These are phyloP conservation scores for Stratiomys singularior DNA, from an alignment of 2,888 invertebrate genomes.

Conservation along the genomic window DNA sequence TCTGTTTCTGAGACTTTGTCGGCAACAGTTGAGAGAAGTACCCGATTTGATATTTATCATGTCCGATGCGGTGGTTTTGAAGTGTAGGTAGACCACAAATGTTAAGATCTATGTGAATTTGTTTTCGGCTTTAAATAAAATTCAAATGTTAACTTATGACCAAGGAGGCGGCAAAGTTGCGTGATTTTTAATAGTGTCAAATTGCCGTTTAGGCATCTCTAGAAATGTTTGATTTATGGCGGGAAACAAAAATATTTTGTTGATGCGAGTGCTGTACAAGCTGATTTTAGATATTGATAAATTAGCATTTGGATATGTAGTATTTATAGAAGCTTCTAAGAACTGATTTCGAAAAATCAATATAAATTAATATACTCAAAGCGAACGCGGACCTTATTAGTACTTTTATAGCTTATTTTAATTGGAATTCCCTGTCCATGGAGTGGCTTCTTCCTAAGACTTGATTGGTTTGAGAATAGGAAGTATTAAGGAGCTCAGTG, in stretches of 20 bases:
- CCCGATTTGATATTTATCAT: constrained; percentile 26
- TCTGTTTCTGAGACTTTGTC: background rate
- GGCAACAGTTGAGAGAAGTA: background rate
- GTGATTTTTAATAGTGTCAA: constrained; percentile 29
- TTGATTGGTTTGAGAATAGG: too few relatives aligned
- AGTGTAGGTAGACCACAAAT: constrained; percentile 21
- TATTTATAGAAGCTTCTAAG: background rate
- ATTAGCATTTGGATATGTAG: background rate
- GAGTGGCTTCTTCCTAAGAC: too few relatives aligned
- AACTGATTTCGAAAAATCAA: background rate
- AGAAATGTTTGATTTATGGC: constrained; percentile 20
- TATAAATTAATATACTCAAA: background rate
- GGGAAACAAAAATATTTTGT: background rate
- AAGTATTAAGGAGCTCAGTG: too few relatives aligned
- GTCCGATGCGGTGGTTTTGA: background rate
- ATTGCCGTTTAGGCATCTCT: background rate
- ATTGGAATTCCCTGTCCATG: too few relatives aligned
- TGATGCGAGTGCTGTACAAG: background rate
- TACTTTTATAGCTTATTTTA: too few relatives aligned
- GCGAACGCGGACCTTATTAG: background rate
- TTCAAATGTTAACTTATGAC: background rate
- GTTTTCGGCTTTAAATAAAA: constrained; percentile 23
- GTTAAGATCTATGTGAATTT: background rate
- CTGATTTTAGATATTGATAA: background rate
- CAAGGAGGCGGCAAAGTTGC: constrained; percentile 18